Evolutionary conservation across 2,797 vertebrate genomes (phyloP).

Genomic region (Cygnus olor): DNA sequence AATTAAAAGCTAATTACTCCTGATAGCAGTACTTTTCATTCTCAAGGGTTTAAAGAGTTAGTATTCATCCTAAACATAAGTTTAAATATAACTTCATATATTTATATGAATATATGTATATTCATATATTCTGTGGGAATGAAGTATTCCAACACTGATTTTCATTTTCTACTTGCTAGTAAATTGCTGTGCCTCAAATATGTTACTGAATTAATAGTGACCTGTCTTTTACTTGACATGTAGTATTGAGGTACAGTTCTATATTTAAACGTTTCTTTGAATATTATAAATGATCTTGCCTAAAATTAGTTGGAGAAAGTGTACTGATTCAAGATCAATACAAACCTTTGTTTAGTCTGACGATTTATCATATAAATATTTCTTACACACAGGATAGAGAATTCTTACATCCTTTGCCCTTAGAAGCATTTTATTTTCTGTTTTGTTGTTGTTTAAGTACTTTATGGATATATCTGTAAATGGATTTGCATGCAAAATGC

Average conservation of each 20-base stretch:
- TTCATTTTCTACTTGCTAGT: background rate
- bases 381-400: background rate
- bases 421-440: no score
- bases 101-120: background rate
- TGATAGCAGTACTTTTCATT: background rate
- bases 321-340: background rate
- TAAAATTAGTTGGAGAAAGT: background rate
- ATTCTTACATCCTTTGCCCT: background rate
- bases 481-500: background rate
- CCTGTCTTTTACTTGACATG: background rate
- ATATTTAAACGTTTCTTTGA: background rate
- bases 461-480: background rate
- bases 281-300: background rate
- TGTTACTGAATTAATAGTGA: background rate
- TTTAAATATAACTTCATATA: conserved; percentile 2
- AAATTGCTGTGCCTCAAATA: background rate
- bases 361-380: background rate
- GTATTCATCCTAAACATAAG: conserved; percentile 1
- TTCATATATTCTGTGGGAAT: background rate
- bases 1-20: conserved; percentile 39
- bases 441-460: background rate
- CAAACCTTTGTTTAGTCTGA: background rate
- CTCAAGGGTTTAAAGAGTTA: conserved; percentile 17
- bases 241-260: background rate
- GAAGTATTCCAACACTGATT: background rate